These are phyloP conservation scores for Sciurus vulgaris DNA, from an alignment of 2,797 vertebrate genomes.

Conservation along the genomic window DNA sequence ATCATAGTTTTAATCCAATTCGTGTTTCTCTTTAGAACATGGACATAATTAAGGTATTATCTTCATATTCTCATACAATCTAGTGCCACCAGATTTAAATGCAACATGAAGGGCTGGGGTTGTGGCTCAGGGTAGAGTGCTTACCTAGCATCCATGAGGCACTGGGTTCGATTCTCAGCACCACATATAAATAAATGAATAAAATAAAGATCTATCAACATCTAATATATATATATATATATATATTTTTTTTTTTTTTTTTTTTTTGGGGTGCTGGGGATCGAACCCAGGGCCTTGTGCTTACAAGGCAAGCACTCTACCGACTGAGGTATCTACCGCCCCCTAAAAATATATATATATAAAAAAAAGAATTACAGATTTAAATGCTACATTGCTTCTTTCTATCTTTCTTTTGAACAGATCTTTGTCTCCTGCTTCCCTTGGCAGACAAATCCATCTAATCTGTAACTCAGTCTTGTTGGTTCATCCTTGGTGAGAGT, in stretches of 20 bases:
- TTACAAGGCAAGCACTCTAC: too few relatives aligned
- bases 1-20: neutral
- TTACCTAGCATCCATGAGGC: too few relatives aligned
- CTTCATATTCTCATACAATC: neutral
- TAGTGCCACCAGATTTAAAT: neutral
- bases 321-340: too few relatives aligned
- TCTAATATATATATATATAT: too few relatives aligned
- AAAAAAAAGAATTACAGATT: neutral
- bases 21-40: neutral
- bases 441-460: neutral
- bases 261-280: too few relatives aligned
- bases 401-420: neutral
- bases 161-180: too few relatives aligned
- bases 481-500: slow-evolving; percentile 14
- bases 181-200: too few relatives aligned
- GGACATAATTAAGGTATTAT: neutral
- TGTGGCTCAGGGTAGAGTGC: too few relatives aligned
- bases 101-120: neutral
- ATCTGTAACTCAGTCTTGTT: neutral
- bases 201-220: too few relatives aligned
- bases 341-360: too few relatives aligned
- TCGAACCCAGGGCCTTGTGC: too few relatives aligned
- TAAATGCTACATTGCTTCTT: neutral
- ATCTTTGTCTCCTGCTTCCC: neutral
- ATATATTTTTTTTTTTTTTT: too few relatives aligned